Evolutionary conservation across 2,888 invertebrate genomes (phyloP), one percentile per base, ranked within the genome.

Genomic region (Macaria notata): DNA sequence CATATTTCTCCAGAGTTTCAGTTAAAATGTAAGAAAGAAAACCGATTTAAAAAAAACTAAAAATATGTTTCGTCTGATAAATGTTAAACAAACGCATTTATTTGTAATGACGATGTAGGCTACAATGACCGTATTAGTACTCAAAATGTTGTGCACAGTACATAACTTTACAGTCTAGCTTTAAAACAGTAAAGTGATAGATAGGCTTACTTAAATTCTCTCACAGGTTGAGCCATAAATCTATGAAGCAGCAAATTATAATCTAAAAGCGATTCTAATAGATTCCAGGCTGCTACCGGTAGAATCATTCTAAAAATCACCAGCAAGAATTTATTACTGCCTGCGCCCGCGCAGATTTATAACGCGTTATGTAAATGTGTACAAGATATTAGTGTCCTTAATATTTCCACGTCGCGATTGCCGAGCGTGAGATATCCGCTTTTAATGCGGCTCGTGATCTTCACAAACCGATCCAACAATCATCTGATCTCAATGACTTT

Each of bases 301-400:
- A 54, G 47, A 51, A 54, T 51, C 59, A 44, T 50, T 59, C 59
- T 47, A 59, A 59, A 59, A 59, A 54, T 54, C 59, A 50, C 77
- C 76, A 80, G 81, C 82, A 77, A 78, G 83, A 83, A 85, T 86
- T 82, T 82, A 85, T 87, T 81, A 86, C 75, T 78, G 84, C 75
- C 78, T 76, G 73, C 73, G 70, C 70, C 72, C 52, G 71, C 68
- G 70, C 76, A 73, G 86, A 89, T 89, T 89, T 87, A 90, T 90
- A 78, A 79, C 84, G 77, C 83, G 83, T 88, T 88, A 88, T 88
- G 89, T 87, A 88, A 88, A 88, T 88, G 79, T 84, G 82, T 84
- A 84, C 84, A 83, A 83, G 86, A 84, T 86, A 89, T 88, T 86
- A 89, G 84, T 84, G 87, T 88, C 86, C 84, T 85, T 86, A 86